Evolutionary conservation across 2,113 vertebrate species (phyloP).

Genomic region (Gallinago jamesoni): DNA sequence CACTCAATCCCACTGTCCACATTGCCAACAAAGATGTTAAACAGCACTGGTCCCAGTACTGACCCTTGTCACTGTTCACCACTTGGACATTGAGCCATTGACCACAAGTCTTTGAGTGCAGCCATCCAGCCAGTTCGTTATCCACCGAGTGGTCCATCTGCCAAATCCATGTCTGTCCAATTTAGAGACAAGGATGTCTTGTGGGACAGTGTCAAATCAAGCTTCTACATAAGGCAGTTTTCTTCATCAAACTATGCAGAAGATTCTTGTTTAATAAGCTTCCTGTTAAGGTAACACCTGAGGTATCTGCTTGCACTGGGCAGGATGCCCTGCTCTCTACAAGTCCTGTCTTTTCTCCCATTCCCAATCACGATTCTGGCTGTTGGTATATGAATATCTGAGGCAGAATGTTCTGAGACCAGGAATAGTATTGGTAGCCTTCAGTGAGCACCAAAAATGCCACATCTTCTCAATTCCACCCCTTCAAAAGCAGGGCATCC

Average conservation of each 20-base stretch:
- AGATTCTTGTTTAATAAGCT: background rate
- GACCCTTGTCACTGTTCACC: background rate
- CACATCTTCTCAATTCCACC: background rate
- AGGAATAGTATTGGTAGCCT: background rate
- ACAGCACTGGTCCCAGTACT: background rate
- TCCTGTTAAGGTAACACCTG: background rate
- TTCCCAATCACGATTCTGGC: background rate
- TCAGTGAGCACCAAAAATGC: background rate
- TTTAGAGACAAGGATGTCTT: background rate
- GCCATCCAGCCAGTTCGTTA: background rate
- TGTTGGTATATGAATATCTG: background rate
- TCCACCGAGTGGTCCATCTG: background rate
- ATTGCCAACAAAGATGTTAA: background rate
- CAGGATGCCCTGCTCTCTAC: background rate
- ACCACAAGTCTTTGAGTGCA: background rate
- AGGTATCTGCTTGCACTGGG: background rate
- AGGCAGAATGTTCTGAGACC: background rate
- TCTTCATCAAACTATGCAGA: background rate
- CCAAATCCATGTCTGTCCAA: background rate
- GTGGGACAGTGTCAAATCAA: background rate
- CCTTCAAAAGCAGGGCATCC: background rate
- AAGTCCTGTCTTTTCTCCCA: background rate
- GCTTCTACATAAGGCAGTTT: background rate
- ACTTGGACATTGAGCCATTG: background rate
- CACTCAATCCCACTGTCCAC: background rate